Base-by-base conservation (phyloP, 2,797 vertebrate genomes). In the Hephaestus fuliginosus region DNA sequence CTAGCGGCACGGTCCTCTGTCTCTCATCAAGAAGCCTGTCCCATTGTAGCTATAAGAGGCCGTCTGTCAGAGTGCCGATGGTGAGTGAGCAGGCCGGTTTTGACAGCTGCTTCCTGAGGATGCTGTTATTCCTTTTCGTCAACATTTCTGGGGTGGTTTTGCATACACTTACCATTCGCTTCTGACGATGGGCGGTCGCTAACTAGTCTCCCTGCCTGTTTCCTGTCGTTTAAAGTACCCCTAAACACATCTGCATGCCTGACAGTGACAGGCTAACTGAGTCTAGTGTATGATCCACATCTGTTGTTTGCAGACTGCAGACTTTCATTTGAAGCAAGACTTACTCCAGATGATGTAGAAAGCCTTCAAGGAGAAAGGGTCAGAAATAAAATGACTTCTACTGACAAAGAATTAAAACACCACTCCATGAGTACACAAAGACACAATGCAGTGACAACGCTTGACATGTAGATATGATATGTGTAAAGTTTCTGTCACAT, bases 61-160 rank as follows among this genome's bases (percentile, higher is more conserved):
- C 44, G 39, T 74, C 83, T 83, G 75, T 76, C 75, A 78, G 65
- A 56, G 22, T 1, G 80, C 52, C 77, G 72, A 76, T 48, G 76
- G 41, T 48, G 85, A 74, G 68, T 39, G 61, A 67, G 36, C 82
- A 51, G 67, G 43, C n/a, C 0, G 67, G 70, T 80, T 87, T 74
- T 75, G 66, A 87, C 86, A 88, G 80, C 89, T 85, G 75, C 82
- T 87, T 87, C 76, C 81, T 53, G 33, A 46, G 57, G 76, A 87
- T 58, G 69, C 81, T 56, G 58, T 58, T 61, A n/a, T n/a, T 72
- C 20, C 73, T 78, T 33, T 58, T 84, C 12, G 13, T 70, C 68
- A 1, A 58, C 57, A 64, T 62, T 44, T 75, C 80, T n/a, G 18
- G 28, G 7, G 20, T 46, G 53, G 70, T 61, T 78, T 73, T 25